Evolutionary conservation across 2,888 invertebrate genomes (phyloP), one percentile per base, ranked within the genome.

Genomic region (Dione juno): DNA sequence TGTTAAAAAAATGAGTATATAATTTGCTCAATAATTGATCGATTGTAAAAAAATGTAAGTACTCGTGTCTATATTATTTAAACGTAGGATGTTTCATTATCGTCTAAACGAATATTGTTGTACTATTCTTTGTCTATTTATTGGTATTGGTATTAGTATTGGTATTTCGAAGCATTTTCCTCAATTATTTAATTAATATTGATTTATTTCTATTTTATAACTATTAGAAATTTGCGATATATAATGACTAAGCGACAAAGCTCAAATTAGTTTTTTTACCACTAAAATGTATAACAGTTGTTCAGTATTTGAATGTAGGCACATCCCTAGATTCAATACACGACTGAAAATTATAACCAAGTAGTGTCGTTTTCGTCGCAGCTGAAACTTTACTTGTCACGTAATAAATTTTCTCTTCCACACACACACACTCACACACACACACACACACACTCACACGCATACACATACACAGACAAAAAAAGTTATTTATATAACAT

Each of bases 401-500:
- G 11, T 16, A 16, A 57, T 37, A 45, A 13, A 3, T n/a, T 45
- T 45, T 61, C 45, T 21, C n/a, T 45, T 61, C 45, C 45, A 16
- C n/a, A 61, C 16, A 16, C n/a, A 57, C 10, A 16, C 35, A 16
- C 14, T 28, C 37, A 35, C n/a, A 28, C 16, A 9, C 5, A 53
- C 35, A 35, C 50, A 37, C 19, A 50, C 50, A 50, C 19, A 10
- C 8, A 50, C n/a, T 16, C 19, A 19, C 50, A 50, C 19, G n/a
- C 16, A 50, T 16, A 50, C 50, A 10, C 10, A 54, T 10, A 16
- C n/a, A 50, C 37, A 37, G 8, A 37, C 40, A 57, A 57, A 57
- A 16, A 13, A 14, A 10, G 14, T 28, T 28, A 45, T 11, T 61
- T 61, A 45, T 16, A 43, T 45, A 61, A 61, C 61, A 69, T 41